Percentiles rank a stretch among this genome's conserved stretches.
Conservation (phyloP, 1,140 invertebrate genomes). For the Panulirus ornatus region DNA sequence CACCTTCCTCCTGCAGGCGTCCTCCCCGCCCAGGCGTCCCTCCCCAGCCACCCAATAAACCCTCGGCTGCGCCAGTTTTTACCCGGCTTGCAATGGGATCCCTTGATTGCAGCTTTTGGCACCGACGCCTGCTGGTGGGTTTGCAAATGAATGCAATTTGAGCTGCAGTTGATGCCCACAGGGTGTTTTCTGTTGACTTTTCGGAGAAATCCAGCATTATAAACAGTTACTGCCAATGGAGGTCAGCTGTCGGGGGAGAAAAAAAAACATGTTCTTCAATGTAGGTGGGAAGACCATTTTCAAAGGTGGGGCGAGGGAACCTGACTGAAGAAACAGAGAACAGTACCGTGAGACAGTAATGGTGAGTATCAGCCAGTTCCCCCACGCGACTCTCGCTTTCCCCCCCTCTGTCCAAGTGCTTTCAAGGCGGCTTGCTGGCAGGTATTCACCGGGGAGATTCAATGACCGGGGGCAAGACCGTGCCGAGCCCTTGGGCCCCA, state of each 20-base stretch:
- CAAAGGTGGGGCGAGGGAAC: not conserved
- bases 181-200: slow-evolving; percentile 27
- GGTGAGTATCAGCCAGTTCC: slow-evolving; percentile 13
- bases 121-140: slow-evolving; percentile 58
- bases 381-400: slow-evolving; percentile 24
- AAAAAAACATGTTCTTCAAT: too few species aligned
- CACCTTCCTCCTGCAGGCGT: not conserved
- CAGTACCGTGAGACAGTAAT: slow-evolving; percentile 14
- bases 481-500: not conserved
- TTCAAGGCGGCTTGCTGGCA: slow-evolving; percentile 59
- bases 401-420: slow-evolving; percentile 45
- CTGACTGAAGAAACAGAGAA: slow-evolving; percentile 6
- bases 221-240: too few species aligned
- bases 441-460: slow-evolving; percentile 48
- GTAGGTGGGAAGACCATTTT: too few species aligned
- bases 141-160: slow-evolving; percentile 61
- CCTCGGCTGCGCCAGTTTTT: slow-evolving; percentile 47
- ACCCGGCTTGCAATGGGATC: slow-evolving; percentile 50
- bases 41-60: slow-evolving; percentile 10
- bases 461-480: slow-evolving; percentile 54
- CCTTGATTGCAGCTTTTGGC: slow-evolving; percentile 58
- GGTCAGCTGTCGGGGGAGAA: not conserved
- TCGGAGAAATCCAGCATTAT: not conserved
- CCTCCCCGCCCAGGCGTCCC: not conserved
- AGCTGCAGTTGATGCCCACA: slow-evolving; percentile 40